These are phyloP conservation scores for Sinosuthora webbiana DNA, from an alignment of 2,113 vertebrate species.

Conservation along the genomic window DNA sequence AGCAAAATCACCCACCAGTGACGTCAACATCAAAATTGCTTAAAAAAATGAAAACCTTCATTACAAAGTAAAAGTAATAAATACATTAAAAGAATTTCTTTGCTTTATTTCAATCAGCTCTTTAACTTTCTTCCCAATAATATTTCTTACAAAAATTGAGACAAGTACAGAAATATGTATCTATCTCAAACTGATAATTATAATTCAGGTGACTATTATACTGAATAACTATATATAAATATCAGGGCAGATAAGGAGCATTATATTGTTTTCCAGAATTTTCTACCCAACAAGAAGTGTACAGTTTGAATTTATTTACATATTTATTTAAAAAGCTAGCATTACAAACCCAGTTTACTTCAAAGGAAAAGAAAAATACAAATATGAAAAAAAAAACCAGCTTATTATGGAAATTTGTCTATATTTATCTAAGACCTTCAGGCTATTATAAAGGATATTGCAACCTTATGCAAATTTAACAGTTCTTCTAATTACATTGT, in stretches of 20 bases:
- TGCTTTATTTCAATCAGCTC: not conserved
- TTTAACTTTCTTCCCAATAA: not conserved
- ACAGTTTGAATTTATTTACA: not conserved
- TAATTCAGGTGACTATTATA: not conserved
- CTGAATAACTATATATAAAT: not conserved
- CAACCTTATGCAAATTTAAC: not conserved
- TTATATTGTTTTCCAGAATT: not conserved
- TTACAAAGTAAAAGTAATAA: not conserved
- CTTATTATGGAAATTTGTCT: not conserved
- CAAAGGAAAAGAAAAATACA: not conserved
- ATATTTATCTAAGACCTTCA: not conserved
- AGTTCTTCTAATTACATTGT: not conserved
- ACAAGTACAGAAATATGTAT: not conserved
- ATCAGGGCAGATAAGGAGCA: not conserved
- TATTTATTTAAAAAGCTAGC: not conserved
- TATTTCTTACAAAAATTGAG: not conserved
- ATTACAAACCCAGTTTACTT: not conserved
- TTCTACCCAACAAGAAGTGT: not conserved
- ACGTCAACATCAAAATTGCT: not conserved
- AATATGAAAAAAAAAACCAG: not conserved
- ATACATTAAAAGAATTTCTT: not conserved
- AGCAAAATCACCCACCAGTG: not conserved
- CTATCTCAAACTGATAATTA: not conserved
- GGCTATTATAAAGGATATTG: not conserved
- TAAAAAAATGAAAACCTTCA: not conserved